Conservation (phyloP, 2,888 invertebrate species). For the Cotesia congregata region DNA sequence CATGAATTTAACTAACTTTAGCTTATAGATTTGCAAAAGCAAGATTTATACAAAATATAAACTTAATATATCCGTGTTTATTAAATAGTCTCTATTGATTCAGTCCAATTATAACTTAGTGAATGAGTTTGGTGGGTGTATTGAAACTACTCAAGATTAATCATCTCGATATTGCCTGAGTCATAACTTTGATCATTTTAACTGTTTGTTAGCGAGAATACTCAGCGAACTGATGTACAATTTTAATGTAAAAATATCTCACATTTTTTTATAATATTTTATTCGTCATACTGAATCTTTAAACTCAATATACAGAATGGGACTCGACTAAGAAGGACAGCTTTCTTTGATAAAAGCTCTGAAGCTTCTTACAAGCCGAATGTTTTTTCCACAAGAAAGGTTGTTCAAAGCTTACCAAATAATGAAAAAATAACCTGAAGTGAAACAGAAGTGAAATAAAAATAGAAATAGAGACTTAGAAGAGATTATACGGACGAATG, state of each 20-base stretch:
- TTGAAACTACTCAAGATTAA: neutral
- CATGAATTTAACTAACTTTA: too few relatives aligned
- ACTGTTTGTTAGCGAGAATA: too few relatives aligned
- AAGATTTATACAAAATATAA: neutral
- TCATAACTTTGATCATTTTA: conserved; percentile 2
- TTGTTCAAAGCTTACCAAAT: neutral
- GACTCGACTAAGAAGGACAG: neutral
- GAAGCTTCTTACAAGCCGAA: neutral
- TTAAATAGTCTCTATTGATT: conserved; percentile 12
- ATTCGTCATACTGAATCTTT: neutral
- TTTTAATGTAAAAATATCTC: too few relatives aligned
- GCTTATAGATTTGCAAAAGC: too few relatives aligned
- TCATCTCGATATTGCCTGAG: conserved; percentile 4
- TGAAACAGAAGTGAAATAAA: neutral
- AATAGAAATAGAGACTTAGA: neutral
- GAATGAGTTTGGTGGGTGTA: neutral
- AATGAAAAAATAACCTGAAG: neutral
- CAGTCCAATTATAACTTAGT: conserved; percentile 27
- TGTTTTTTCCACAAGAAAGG: neutral
- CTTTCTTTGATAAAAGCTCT: neutral
- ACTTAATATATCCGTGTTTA: neutral
- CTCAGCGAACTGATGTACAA: too few relatives aligned
- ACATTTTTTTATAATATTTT: neutral
- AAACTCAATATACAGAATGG: neutral
- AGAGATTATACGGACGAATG: neutral